Percentiles rank a stretch among this genome's conserved stretches.
Conservation (phyloP, 2,797 vertebrate genomes). For the Crypturellus tataupa region DNA sequence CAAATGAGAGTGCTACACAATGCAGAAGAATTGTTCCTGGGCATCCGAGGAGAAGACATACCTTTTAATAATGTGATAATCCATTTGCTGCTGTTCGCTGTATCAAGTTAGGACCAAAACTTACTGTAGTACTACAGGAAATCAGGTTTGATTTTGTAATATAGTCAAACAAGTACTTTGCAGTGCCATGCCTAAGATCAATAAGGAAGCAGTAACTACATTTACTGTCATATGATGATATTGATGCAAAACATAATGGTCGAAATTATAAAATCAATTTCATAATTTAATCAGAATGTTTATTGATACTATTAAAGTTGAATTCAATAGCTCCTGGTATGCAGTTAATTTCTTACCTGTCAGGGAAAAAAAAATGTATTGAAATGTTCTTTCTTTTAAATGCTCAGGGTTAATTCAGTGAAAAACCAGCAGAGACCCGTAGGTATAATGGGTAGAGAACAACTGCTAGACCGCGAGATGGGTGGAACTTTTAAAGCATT, state of each 20-base stretch:
- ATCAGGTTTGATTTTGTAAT: conserved; percentile 97
- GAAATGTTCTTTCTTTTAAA: conserved; percentile 82
- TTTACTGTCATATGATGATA: conserved; percentile 87
- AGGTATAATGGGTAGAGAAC: conserved; percentile 14
- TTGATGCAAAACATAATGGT: conserved; percentile 88
- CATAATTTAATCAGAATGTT: conserved; percentile 89
- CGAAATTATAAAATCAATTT: conserved; percentile 88
- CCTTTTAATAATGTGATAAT: conserved; percentile 78
- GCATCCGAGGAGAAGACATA: conserved; percentile 55
- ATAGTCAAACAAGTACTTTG: conserved; percentile 89
- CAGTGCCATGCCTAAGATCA: conserved; percentile 90
- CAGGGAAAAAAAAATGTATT: conserved; percentile 82
- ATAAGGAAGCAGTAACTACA: conserved; percentile 92
- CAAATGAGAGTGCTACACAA: conserved; percentile 28
- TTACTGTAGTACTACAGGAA: conserved; percentile 88
- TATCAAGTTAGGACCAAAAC: conserved; percentile 78
- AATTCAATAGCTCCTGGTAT: conserved; percentile 85
- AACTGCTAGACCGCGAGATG: neutral
- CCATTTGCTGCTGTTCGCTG: conserved; percentile 73
- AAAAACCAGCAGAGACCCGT: conserved; percentile 50
- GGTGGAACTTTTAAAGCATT: neutral
- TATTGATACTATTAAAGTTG: conserved; percentile 87
- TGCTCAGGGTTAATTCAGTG: conserved; percentile 71
- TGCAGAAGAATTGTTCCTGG: conserved; percentile 31
- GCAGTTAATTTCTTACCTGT: conserved; percentile 86